phyloP scores from a whole-genome alignment of 2,113 vertebrate species.

The Echinops telfairi region DNA sequence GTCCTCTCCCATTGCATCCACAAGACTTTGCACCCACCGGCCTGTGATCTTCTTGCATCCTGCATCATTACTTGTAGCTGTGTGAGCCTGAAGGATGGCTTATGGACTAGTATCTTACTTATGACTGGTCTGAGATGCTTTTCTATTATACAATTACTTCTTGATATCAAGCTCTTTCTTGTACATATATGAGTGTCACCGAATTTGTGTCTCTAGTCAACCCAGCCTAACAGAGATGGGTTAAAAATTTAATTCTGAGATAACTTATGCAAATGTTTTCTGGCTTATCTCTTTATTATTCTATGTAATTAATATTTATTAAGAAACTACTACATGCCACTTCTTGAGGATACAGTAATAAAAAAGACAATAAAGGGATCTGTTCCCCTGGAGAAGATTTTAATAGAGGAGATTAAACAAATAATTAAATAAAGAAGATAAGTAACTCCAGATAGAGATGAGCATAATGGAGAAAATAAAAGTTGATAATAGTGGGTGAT shows the following conservation, averaged over 20 bases:
- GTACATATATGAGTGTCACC: background rate
- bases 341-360: background rate
- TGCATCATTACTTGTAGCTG: too few species aligned
- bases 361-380: background rate
- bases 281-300: background rate
- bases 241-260: slow-evolving; percentile 30
- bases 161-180: background rate
- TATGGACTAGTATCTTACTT: too few species aligned
- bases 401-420: slow-evolving; percentile 14
- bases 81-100: too few species aligned
- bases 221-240: background rate
- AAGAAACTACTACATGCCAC: background rate
- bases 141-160: too few species aligned
- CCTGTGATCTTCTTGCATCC: too few species aligned
- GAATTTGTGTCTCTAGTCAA: too few species aligned
- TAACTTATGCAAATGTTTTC: background rate
- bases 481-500: background rate
- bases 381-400: background rate
- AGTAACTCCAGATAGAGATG: background rate
- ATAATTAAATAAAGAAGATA: slow-evolving; percentile 18
- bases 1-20: too few species aligned
- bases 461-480: background rate
- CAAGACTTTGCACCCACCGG: too few species aligned
- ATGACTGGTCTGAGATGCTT: too few species aligned
- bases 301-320: slow-evolving; percentile 33